Evolutionary conservation across 2,113 vertebrate species (phyloP).

Genomic region (Setophaga petechia): DNA sequence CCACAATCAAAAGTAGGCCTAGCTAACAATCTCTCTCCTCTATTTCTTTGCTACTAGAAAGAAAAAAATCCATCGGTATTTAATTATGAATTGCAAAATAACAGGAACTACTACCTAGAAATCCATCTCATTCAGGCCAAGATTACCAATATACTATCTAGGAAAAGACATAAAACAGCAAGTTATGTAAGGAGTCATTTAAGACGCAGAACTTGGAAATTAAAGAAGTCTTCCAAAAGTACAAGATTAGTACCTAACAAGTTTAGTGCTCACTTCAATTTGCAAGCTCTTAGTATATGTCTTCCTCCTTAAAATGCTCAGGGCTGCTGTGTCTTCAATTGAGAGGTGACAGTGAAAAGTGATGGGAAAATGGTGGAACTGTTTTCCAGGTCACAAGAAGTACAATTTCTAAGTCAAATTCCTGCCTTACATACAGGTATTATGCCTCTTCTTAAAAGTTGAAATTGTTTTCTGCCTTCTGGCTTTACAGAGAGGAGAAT

Average conservation of each 20-base stretch:
- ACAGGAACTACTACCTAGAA: background rate
- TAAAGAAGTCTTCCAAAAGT: background rate
- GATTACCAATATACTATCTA: background rate
- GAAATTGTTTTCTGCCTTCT: background rate
- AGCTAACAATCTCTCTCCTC: background rate
- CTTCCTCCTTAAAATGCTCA: background rate
- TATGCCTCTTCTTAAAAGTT: background rate
- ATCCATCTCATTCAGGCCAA: background rate
- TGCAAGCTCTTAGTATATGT: background rate
- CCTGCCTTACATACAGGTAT: background rate
- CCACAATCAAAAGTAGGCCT: background rate
- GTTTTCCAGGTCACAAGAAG: background rate
- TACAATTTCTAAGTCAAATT: background rate
- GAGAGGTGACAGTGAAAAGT: background rate
- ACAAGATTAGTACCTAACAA: background rate
- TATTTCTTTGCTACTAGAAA: background rate
- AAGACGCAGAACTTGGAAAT: background rate
- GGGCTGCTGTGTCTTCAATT: background rate
- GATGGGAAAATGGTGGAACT: background rate
- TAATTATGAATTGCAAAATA: background rate
- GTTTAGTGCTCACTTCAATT: background rate
- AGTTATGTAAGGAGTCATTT: background rate
- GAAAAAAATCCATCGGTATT: background rate
- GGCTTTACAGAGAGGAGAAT: background rate
- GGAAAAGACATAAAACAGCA: background rate